phyloP scores from a whole-genome alignment of 2,113 vertebrate genomes.

The Larimichthys polyactis region DNA sequence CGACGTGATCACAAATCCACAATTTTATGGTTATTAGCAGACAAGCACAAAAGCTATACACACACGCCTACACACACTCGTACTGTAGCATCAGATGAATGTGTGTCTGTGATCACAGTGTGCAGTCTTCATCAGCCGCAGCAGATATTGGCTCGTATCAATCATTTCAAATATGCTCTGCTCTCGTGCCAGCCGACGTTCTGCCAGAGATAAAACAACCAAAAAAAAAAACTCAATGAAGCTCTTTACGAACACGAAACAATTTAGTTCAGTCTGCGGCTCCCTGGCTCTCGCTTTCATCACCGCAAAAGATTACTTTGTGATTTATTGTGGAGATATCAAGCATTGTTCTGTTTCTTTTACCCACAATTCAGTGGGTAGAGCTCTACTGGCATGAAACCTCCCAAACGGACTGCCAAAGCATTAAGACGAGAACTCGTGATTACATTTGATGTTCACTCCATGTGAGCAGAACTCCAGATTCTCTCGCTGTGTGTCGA shows the following conservation, averaged over 20 bases:
- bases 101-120: background rate
- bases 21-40: no score
- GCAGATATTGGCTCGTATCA: constrained; percentile 41
- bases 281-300: constrained; percentile 3
- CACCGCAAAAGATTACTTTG: constrained; percentile 19
- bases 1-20: no score
- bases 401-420: background rate
- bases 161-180: constrained; percentile 19
- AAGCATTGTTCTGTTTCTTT: background rate
- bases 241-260: background rate
- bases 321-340: constrained; percentile 30
- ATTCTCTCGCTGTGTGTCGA: background rate
- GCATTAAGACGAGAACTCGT: background rate
- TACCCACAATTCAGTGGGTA: background rate
- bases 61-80: constrained; percentile 3
- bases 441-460: background rate
- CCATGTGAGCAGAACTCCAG: background rate
- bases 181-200: constrained; percentile 1
- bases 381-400: background rate
- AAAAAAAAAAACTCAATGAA: background rate
- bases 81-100: background rate
- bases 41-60: background rate
- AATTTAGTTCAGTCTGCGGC: constrained; percentile 1
- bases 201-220: constrained; percentile 17
- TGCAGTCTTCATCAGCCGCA: constrained; percentile 39